A percentile compares a stretch with the other conserved stretches of the same genome.
These are phyloP conservation scores for Amia ocellicauda DNA, from an alignment of 2,113 vertebrate species.

Conservation along the genomic window DNA sequence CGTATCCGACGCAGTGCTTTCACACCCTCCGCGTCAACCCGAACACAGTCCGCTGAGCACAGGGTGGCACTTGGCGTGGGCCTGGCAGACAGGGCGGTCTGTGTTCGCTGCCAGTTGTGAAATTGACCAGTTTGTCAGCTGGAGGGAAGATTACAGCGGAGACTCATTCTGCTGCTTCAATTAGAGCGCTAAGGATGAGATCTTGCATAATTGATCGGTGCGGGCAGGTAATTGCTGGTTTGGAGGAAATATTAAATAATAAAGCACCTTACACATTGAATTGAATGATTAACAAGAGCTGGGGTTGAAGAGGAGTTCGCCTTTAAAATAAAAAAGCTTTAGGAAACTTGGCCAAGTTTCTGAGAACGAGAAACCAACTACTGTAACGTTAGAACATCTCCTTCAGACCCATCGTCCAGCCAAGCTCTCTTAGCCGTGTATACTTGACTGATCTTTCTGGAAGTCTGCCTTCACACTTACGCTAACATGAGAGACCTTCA, in stretches of 20 bases:
- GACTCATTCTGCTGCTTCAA: constrained; percentile 22
- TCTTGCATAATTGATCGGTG: constrained; percentile 50
- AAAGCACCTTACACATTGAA: constrained; percentile 22
- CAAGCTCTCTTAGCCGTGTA: constrained; percentile 73
- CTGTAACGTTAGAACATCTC: constrained; percentile 76
- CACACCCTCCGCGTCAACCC: no score
- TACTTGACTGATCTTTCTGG: constrained; percentile 76
- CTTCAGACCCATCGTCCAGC: constrained; percentile 74
- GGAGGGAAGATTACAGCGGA: no score
- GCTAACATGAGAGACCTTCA: constrained; percentile 78
- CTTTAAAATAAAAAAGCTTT: constrained; percentile 70
- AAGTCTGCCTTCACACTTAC: constrained; percentile 77
- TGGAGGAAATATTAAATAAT: constrained; percentile 15
- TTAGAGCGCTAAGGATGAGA: constrained; percentile 45
- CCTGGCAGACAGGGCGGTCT: no score
- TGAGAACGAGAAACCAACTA: constrained; percentile 63
- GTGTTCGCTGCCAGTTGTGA: no score
- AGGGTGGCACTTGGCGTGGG: no score
- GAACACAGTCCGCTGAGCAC: no score
- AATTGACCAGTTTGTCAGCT: no score
- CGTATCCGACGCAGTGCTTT: no score
- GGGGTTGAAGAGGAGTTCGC: constrained; percentile 69
- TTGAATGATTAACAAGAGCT: constrained; percentile 72
- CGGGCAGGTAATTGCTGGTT: constrained; percentile 35
- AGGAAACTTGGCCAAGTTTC: constrained; percentile 66